These are phyloP conservation scores for Erebia palarica DNA, from an alignment of 2,888 invertebrate genomes.

Conservation along the genomic window DNA sequence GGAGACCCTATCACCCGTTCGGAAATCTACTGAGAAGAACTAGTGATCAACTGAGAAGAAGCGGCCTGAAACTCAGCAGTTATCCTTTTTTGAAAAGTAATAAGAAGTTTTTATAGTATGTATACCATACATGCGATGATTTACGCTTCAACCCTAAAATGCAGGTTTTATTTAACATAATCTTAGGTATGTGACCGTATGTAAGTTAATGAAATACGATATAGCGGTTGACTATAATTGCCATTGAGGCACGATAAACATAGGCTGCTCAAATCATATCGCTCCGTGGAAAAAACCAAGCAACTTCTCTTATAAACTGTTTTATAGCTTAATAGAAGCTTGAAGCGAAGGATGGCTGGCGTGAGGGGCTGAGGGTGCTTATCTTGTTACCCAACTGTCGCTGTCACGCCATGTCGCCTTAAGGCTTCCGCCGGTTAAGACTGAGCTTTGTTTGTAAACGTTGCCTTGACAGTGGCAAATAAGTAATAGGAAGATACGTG, in stretches of 20 bases:
- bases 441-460: conserved; percentile 54
- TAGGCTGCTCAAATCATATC: background rate
- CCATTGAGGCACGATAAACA: background rate
- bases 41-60: too few relatives aligned
- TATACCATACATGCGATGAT: too few relatives aligned
- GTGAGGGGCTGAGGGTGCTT: conserved; percentile 53
- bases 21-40: too few relatives aligned
- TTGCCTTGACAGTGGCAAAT: conserved; percentile 35
- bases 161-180: too few relatives aligned
- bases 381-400: conserved; percentile 66
- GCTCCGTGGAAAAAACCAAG: background rate
- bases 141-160: too few relatives aligned
- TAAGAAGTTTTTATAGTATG: too few relatives aligned
- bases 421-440: conserved; percentile 52
- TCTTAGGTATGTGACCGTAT: too few relatives aligned
- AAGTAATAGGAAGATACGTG: conserved; percentile 25
- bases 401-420: conserved; percentile 59
- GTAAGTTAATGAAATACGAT: too few relatives aligned
- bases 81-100: too few relatives aligned
- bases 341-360: conserved; percentile 47
- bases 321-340: conserved; percentile 50
- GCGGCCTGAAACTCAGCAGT: too few relatives aligned
- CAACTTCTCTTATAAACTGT: conserved; percentile 30
- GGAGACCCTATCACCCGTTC: too few relatives aligned
- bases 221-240: too few relatives aligned